Percentiles rank a stretch among this genome's conserved stretches.
Evolutionary conservation across 2,888 invertebrate genomes (phyloP).

Genomic region (Catocala nupta): DNA sequence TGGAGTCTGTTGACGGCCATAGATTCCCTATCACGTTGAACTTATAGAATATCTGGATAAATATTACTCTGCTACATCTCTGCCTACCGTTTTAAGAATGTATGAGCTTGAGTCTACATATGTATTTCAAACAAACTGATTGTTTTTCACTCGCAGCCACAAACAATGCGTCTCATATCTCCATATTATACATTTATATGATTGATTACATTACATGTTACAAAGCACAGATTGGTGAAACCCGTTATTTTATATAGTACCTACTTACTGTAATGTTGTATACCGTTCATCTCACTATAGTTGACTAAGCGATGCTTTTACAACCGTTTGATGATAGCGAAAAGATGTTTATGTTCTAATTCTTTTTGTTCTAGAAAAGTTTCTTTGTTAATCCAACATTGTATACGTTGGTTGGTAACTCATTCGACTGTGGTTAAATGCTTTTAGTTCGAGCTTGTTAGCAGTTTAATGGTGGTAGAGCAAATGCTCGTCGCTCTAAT

Average conservation of each 20-base stretch:
- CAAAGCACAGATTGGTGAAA: constrained; percentile 17
- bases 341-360: constrained; percentile 10
- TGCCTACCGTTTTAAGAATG: no score
- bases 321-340: constrained; percentile 16
- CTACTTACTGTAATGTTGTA: constrained; percentile 23
- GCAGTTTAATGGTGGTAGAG: no score
- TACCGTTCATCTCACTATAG: constrained; percentile 40
- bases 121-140: no score
- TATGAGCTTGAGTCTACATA: no score
- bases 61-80: no score
- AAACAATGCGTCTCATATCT: constrained; percentile 22
- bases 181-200: constrained; percentile 22
- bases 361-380: not conserved
- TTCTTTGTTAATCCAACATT: not conserved
- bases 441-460: no score
- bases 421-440: no score
- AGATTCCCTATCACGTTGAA: no score
- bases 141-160: not conserved
- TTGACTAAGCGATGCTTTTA: constrained; percentile 29
- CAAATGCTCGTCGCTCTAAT: no score
- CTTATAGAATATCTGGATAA: no score
- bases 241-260: constrained; percentile 32
- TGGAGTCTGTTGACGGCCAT: no score
- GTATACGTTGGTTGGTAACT: not conserved
- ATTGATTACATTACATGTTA: constrained; percentile 32